Percentiles rank a stretch among this genome's conserved stretches.
These are phyloP conservation scores for Silvanus unidentatus DNA, from an alignment of 2,888 invertebrate genomes.

Conservation along the genomic window DNA sequence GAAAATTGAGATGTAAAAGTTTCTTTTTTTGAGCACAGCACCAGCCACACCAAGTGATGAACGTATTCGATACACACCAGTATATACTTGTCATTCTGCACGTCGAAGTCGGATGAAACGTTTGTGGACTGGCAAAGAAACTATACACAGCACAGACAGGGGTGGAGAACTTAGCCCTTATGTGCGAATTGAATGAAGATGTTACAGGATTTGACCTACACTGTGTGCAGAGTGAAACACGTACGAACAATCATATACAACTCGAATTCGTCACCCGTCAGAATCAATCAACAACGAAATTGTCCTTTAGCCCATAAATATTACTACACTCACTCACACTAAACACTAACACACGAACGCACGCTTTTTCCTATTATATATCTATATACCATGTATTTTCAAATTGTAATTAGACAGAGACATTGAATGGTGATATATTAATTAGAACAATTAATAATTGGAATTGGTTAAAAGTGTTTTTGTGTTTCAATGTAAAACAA, in stretches of 20 bases:
- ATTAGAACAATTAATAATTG: no score
- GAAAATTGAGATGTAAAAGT: conserved; percentile 35
- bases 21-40: conserved; percentile 13
- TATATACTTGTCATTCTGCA: conserved; percentile 39
- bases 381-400: no score
- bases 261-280: conserved; percentile 1
- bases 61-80: conserved; percentile 24
- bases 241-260: conserved; percentile 26
- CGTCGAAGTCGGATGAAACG: conserved; percentile 41
- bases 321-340: no score
- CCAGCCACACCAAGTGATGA: no score
- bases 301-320: conserved; percentile 4
- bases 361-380: no score
- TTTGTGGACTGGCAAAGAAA: conserved; percentile 37
- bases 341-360: no score
- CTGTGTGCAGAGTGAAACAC: conserved; percentile 18
- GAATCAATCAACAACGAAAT: not conserved
- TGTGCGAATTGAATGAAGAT: conserved; percentile 31
- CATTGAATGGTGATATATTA: no score
- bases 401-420: no score
- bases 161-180: conserved; percentile 26
- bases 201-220: conserved; percentile 26
- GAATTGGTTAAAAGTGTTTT: no score
- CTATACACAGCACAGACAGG: conserved; percentile 19
- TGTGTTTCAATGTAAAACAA: no score